Conservation (phyloP, 2,113 vertebrate species). For the Gopherus evgoodei region DNA sequence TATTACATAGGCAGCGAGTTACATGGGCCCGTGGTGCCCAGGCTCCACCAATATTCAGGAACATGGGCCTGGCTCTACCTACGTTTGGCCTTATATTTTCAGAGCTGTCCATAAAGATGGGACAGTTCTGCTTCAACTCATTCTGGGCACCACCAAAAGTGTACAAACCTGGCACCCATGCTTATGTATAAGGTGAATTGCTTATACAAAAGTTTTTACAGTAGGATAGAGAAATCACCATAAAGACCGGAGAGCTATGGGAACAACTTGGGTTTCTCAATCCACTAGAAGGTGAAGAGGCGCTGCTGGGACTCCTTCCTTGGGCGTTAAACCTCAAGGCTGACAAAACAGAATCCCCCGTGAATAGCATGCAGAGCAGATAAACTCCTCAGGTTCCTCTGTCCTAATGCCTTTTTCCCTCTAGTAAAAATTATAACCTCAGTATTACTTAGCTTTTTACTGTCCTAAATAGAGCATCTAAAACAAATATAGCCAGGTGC, state of each 20-base stretch:
- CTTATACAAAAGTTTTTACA: not conserved
- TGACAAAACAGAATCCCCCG: conserved; percentile 60
- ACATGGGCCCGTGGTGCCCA: too few species aligned
- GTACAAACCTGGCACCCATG: too few species aligned
- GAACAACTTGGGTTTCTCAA: conserved; percentile 54
- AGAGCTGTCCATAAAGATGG: too few species aligned
- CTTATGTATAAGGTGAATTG: not conserved
- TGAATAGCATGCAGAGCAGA: conserved; percentile 66
- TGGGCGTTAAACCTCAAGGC: conserved; percentile 55
- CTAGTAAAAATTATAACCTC: conserved; percentile 13
- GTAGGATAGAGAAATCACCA: not conserved
- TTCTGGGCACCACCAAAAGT: too few species aligned
- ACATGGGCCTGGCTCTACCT: too few species aligned
- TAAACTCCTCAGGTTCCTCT: conserved; percentile 33
- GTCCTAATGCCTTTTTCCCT: conserved; percentile 61
- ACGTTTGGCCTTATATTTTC: too few species aligned
- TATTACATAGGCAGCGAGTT: not conserved
- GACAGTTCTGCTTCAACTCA: too few species aligned
- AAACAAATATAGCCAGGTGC: not conserved
- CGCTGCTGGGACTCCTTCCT: conserved; percentile 37
- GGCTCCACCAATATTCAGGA: too few species aligned
- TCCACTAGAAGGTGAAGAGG: conserved; percentile 60
- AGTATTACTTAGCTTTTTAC: not conserved
- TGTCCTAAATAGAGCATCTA: conserved; percentile 30
- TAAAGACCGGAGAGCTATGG: not conserved